Evolutionary conservation across 2,113 vertebrate species (phyloP).

Genomic region (Carollia perspicillata): DNA sequence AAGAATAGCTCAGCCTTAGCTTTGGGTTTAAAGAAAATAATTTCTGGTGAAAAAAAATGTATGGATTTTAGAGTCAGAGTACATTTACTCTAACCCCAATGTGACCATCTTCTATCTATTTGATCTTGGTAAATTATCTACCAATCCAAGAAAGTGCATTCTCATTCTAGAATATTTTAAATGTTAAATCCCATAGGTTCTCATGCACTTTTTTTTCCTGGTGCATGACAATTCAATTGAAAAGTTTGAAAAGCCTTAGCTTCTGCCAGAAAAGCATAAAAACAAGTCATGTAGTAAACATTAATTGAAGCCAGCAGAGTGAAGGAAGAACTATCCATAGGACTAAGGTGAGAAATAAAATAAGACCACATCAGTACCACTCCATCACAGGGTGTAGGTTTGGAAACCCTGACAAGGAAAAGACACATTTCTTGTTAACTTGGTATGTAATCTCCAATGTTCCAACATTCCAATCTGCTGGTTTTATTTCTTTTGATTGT

Average conservation of each 20-base stretch:
- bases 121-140: neutral
- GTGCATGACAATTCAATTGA: neutral
- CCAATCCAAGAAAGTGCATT: neutral
- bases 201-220: neutral
- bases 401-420: neutral
- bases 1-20: neutral
- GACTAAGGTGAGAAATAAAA: neutral
- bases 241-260: neutral
- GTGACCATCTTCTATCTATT: neutral
- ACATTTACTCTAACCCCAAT: neutral
- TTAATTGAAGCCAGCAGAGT: neutral
- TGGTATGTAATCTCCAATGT: neutral
- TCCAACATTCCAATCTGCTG: neutral
- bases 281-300: neutral
- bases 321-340: neutral
- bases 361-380: neutral
- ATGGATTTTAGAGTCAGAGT: neutral
- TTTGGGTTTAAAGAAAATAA: neutral
- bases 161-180: neutral
- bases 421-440: neutral
- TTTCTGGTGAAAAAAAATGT: neutral
- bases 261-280: neutral
- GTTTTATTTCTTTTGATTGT: neutral
- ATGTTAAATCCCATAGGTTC: neutral
- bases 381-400: fast-evolving